Base-by-base conservation (phyloP, 2,113 vertebrate species). In the Hiodon alosoides region DNA sequence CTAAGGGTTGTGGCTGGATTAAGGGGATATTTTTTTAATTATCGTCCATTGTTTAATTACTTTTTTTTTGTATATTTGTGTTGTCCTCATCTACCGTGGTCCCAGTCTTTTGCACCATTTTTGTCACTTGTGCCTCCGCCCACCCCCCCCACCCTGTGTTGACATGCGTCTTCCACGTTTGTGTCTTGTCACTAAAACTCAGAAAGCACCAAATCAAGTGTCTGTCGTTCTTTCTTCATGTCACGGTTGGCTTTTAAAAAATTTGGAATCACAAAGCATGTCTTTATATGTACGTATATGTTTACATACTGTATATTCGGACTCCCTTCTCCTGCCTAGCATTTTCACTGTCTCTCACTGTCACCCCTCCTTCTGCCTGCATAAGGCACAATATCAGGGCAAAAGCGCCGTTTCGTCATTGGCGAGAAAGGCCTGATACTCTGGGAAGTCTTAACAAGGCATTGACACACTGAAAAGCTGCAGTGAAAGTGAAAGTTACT, bases 161-260 rank as follows among this genome's bases (percentile, higher is more conserved):
- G 13, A 16, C 62, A n/a, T 55, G 9, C 48, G 72, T 58, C 52
- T 53, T 76, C 48, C 77, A 58, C 79, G 72, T 81, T 76, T 85
- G 60, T 81, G 70, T 84, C 59, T 81, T 70, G 71, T 47, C 51
- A 72, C 78, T 81, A 76, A 81, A 84, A 17, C 17, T 55, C 50
- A 50, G 46, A 72, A 61, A 73, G 66, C 55, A 64, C 78, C 70
- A 16, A 54, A 79, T 31, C 58, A 71, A 70, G n/a, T 66, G n/a
- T 61, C 14, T 71, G 64, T 61, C 46, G 16, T 64, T 69, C 46
- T 68, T 75, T 67, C 71, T 14, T 73, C 8, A 47, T 60, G 46
- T 46, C 69, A 7, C 61, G 74, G 64, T 54, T 0, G 11, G 67
- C 59, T 77, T 31, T 31, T 1, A 1, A 31, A 31, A 31, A 31